Base-by-base conservation (phyloP, 1,140 invertebrate species). In the Bombus turneri region DNA sequence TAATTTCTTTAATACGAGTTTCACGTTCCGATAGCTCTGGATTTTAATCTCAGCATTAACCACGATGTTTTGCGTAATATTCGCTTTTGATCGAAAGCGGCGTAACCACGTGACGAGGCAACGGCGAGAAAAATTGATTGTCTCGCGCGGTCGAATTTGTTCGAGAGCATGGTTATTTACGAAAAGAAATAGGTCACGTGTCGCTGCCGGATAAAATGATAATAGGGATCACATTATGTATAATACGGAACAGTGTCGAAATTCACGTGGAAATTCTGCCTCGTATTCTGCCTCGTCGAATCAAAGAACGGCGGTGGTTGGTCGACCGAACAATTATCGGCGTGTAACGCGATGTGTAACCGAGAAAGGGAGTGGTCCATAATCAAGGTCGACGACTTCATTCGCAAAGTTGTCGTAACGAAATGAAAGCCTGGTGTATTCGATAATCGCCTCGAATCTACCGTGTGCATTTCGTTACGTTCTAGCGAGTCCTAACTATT, bases 341-440 rank as follows among this genome's bases (percentile, higher is more conserved):
- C 62, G 62, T 53, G 12, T 37, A 73, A 41, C n/a, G 22, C 57
- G 83, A 85, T 68, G 69, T 47, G 25, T 57, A 59, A 37, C 43
- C 43, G 53, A 62, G 81, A 85, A 87, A 87, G 76, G 86, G 86
- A 85, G 82, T 69, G 86, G 75, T n/a, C 34, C n/a, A 13, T 62
- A n/a, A 62, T 39, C 82, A 87, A 87, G 86, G 82, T 80, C 82
- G 76, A 74, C 86, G 59, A 9, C 86, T 87, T 43, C 5, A 80
- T 72, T 34, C 37, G 71, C 13, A 31, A 86, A 59, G 34, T 77
- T 62, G 37, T 13, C 15, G 43, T n/a, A 64, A 72, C 79, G 12
- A 62, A 73, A 53, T 6, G 22, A 34, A 73, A 25, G 47, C 47
- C 47, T 18, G 47, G 18, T 3, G 10, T 10, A 28, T 18, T 31